These are phyloP conservation scores for rat (Rattus norvegicus) DNA, from an alignment of 2,113 vertebrate genomes.

Conservation along the genomic window DNA sequence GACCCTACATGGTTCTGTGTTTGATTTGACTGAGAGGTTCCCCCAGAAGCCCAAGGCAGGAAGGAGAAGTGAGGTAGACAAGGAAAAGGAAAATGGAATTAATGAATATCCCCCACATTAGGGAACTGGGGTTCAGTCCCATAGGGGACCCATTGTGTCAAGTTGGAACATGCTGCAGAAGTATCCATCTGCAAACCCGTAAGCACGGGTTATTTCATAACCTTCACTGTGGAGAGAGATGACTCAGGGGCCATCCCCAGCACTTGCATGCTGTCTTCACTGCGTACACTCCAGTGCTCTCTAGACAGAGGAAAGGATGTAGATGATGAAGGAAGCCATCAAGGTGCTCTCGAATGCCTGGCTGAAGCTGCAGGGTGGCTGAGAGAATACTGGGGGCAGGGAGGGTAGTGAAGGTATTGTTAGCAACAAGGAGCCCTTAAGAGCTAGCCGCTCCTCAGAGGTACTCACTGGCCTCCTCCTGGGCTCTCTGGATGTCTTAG, in stretches of 20 bases:
- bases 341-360: neutral
- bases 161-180: neutral
- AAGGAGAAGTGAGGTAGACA: neutral
- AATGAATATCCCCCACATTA: neutral
- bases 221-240: neutral
- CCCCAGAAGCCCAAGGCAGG: neutral
- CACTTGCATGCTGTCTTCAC: neutral
- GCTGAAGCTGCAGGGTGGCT: neutral
- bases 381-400: neutral
- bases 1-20: neutral
- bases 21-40: neutral
- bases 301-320: neutral
- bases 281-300: neutral
- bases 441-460: neutral
- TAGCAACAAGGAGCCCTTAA: neutral
- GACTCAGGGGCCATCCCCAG: neutral
- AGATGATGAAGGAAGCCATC: neutral
- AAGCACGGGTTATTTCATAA: no score
- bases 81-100: neutral
- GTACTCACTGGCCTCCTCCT: neutral
- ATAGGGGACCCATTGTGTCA: neutral
- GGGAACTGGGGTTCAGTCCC: neutral
- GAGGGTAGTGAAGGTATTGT: neutral
- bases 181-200: neutral
- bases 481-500: neutral